Base-by-base conservation (phyloP, 2,888 invertebrate species). In the Protophormia terraenovae region DNA sequence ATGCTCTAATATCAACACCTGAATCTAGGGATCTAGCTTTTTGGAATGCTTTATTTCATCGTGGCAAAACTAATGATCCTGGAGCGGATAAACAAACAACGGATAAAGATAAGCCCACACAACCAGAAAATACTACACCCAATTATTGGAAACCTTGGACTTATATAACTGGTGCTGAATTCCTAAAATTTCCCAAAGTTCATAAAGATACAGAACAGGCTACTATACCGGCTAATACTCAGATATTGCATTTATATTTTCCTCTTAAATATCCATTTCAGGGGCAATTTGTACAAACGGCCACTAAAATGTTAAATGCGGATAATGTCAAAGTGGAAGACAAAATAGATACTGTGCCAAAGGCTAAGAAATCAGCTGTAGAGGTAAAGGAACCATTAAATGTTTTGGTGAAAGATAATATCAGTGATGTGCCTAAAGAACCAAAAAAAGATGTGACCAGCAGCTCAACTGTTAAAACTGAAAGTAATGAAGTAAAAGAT, bases 231-330 rank as follows among this genome's bases (percentile, higher is more conserved):
- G 27, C 71, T 19, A 75, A 78, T 45, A 58, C 62, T 8, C 77
- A 75, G 12, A 19, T 82, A 1, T 14, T 85, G 12, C 73, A 75
- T 35, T 55, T 82, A 0, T 78, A 75, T 60, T 47, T 85, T 5
- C 85, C 85, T 8, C 1, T 82, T 3, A 82, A 24, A 69, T 47
- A 29, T 73, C 81, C 81, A 14, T 47, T 78, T 4, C 67, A 64
- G 4, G 45, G 22, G 7, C 58, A 82, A 62, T 10, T 82, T 24
- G 45, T 72, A 2, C 32, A 60, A 14, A 62, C 71, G 0, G 29
- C 19, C 0, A 62, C 19, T 0, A 16, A 32, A 27, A 66, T 10
- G 8, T 16, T 16, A 19, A 22, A 19, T 4, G n/a, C 14, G 3
- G 24, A 60, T 27, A 3, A 5, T n/a, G 29, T 22, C 4, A 41